Conservation (phyloP, 2,888 invertebrate genomes). For the Hipparchia semele region DNA sequence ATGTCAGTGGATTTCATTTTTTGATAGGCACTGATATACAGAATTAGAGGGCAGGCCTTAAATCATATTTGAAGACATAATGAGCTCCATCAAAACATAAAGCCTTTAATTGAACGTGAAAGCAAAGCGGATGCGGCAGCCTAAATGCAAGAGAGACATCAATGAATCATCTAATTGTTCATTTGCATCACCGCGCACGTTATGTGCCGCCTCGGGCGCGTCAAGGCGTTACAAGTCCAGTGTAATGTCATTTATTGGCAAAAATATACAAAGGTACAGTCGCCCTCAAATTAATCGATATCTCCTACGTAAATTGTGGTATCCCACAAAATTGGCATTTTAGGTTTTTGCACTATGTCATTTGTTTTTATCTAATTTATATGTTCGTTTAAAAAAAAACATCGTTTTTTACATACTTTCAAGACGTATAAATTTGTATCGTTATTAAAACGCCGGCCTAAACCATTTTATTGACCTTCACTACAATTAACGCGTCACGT, state of each 20-base stretch:
- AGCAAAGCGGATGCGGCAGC: conserved; percentile 47
- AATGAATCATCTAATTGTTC: conserved; percentile 53
- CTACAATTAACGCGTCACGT: too few species aligned
- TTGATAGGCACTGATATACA: too few species aligned
- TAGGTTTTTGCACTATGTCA: background rate
- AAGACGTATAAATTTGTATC: too few species aligned
- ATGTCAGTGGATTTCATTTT: too few species aligned
- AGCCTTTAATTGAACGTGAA: conserved; percentile 42
- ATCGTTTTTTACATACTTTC: too few species aligned
- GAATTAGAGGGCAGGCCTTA: too few species aligned
- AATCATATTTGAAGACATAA: conserved; percentile 3
- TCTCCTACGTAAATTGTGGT: background rate
- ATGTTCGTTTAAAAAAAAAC: too few species aligned
- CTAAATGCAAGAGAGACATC: conserved; percentile 47
- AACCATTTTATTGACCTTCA: too few species aligned
- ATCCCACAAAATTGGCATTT: too few species aligned
- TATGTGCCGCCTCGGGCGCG: conserved; percentile 61
- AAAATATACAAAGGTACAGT: conserved; percentile 52
- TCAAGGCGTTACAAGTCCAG: conserved; percentile 61
- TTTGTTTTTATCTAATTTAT: background rate
- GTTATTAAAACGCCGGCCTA: too few species aligned
- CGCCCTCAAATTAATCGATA: background rate
- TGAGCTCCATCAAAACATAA: conserved; percentile 25
- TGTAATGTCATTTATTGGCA: conserved; percentile 67
- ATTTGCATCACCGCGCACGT: conserved; percentile 72